Percentiles rank a stretch among this genome's conserved stretches.
Evolutionary conservation across 2,888 invertebrate species (phyloP).

Genomic region (Morpho helenor): DNA sequence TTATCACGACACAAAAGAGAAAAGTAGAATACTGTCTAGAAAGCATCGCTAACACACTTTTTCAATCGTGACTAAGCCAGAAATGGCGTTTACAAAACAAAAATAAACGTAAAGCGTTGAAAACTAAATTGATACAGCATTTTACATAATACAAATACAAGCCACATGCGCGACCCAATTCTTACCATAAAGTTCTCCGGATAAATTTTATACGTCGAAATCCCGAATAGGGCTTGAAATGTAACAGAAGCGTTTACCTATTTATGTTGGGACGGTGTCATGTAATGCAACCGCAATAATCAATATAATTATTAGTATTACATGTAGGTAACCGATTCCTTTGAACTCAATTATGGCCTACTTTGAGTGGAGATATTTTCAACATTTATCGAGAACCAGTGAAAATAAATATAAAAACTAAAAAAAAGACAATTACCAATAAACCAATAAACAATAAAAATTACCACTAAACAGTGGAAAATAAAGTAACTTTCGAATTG

Average conservation of each 20-base stretch:
- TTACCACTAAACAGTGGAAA: too few relatives aligned
- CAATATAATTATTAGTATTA: too few relatives aligned
- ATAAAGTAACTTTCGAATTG: too few relatives aligned
- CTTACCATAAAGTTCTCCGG: conserved; percentile 18
- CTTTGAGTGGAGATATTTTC: too few relatives aligned
- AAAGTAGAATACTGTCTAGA: conserved; percentile 9
- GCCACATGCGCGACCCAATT: conserved; percentile 20
- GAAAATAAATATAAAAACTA: too few relatives aligned
- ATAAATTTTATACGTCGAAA: conserved; percentile 18
- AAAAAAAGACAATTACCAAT: too few relatives aligned
- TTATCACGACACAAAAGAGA: conserved; percentile 6
- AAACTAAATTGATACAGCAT: background rate
- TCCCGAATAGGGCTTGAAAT: conserved; percentile 13
- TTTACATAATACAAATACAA: conserved; percentile 14
- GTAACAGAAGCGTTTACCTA: conserved; percentile 2
- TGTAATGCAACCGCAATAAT: background rate
- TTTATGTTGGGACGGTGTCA: conserved; percentile 1
- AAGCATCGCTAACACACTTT: conserved; percentile 1
- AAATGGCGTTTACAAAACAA: background rate
- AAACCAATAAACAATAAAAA: too few relatives aligned
- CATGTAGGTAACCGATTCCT: too few relatives aligned
- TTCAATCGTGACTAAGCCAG: background rate
- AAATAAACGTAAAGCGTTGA: background rate
- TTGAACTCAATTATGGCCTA: too few relatives aligned
- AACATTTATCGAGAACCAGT: too few relatives aligned